Evolutionary conservation across 2,797 vertebrate species (phyloP).

Genomic region (Microctenopoma lineatum): DNA sequence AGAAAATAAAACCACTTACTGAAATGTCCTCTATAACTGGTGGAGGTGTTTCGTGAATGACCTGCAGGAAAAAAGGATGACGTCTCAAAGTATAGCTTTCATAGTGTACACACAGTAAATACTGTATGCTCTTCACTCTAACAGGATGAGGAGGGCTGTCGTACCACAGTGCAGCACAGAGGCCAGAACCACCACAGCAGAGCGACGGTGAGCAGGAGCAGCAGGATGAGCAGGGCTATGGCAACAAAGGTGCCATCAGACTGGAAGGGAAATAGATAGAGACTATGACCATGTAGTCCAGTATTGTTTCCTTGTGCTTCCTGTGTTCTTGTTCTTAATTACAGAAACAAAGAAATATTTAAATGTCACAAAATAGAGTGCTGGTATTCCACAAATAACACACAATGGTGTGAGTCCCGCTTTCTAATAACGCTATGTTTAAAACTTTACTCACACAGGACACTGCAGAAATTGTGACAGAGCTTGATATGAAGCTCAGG

Average conservation of each 20-base stretch:
- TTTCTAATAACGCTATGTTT: neutral
- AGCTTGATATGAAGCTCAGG: constrained; percentile 98
- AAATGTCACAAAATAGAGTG: neutral
- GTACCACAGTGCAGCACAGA: constrained; percentile 98
- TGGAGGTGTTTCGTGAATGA: constrained; percentile 94
- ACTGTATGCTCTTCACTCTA: neutral
- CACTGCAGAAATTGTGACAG: constrained; percentile 93
- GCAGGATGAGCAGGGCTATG: constrained; percentile 91
- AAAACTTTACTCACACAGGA: constrained; percentile 88
- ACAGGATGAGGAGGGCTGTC: constrained; percentile 41
- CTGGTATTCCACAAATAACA: neutral
- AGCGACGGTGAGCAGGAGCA: constrained; percentile 88
- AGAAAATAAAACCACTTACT: constrained; percentile 78
- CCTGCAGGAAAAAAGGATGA: constrained; percentile 73
- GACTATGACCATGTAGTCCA: too few relatives aligned
- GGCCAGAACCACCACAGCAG: constrained; percentile 99
- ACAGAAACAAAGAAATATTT: too few relatives aligned
- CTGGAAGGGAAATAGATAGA: constrained; percentile 69
- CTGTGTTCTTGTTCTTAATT: too few relatives aligned
- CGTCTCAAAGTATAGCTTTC: neutral
- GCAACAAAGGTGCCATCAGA: constrained; percentile 95
- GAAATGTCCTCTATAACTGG: constrained; percentile 89
- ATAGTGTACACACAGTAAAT: constrained; percentile 5
- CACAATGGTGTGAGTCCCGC: too few relatives aligned
- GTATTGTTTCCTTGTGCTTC: too few relatives aligned